Base-by-base conservation (phyloP, 2,797 vertebrate species). In the Centropyge bicolor region DNA sequence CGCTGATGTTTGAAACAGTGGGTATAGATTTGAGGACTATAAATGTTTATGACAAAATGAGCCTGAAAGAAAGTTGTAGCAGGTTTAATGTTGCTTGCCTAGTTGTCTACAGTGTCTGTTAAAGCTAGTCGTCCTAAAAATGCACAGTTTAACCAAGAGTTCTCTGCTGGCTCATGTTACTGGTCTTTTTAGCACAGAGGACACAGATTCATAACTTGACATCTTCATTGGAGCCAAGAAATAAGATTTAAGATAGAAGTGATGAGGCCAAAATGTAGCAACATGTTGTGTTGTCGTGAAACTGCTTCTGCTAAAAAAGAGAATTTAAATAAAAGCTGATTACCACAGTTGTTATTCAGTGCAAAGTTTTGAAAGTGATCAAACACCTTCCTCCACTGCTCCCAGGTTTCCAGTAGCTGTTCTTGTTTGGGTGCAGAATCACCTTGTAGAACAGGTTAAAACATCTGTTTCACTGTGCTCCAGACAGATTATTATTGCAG, bases 361-460 rank as follows among this genome's bases (percentile, higher is more conserved):
- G 16, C 4, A 38, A 48, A 48, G 70, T 35, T 62, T 35, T 24
- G 12, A 45, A 57, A 22, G 17, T 60, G 1, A 20, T 11, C 27
- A 16, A 63, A 19, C 19, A 7, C 13, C 31, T 17, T 16, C 22
- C 55, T 43, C 36, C 12, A n/a, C 10, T 41, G 40, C 5, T 16
- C 6, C 38, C 24, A 35, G 20, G 61, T 19, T n/a, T 74, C 10
- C 7, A 1, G 13, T 9, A 22, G 40, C 40, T 38, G 11, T 69
- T 63, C 61, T 45, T 27, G 14, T 46, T 59, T 51, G 22, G 6
- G 38, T 36, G 54, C 22, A 41, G 22, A 68, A 13, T 71, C 16
- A 41, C 48, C 31, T 77, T 13, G 63, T 69, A 43, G 72, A 48
- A 79, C n/a, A 40, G 40, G n/a, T 38, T 1, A 2, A 65, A 59